A percentile compares a stretch with the other conserved stretches of the same genome.
Conservation (phyloP, 2,888 invertebrate genomes). For the Sialis fuliginosa region DNA sequence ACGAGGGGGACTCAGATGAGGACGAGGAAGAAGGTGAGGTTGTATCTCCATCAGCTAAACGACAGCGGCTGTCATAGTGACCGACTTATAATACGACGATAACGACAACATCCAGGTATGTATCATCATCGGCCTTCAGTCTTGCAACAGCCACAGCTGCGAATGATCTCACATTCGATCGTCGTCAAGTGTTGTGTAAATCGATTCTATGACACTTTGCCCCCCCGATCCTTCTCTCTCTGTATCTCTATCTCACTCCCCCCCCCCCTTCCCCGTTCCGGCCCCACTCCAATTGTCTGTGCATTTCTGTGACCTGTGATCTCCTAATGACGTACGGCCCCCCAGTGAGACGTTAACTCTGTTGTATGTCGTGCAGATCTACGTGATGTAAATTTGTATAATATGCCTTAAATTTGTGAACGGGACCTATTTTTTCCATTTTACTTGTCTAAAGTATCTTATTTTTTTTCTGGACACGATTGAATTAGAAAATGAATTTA, state of each 20-base stretch:
- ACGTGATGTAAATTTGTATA: too few species aligned
- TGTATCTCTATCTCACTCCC: background rate
- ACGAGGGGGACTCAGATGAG: conserved; percentile 94
- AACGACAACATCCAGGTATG: background rate
- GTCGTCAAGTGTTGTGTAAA: background rate
- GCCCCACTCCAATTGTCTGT: too few species aligned
- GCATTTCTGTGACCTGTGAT: too few species aligned
- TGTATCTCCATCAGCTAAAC: conserved; percentile 43
- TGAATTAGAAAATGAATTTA: too few species aligned
- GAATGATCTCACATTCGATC: background rate
- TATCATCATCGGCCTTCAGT: too few species aligned
- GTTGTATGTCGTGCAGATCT: too few species aligned
- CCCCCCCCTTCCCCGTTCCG: background rate
- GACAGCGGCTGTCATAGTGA: conserved; percentile 61
- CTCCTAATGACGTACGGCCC: too few species aligned
- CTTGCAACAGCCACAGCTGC: background rate
- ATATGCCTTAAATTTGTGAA: too few species aligned
- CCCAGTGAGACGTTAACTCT: too few species aligned
- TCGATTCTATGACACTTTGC: background rate
- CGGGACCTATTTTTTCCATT: too few species aligned
- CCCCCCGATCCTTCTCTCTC: background rate
- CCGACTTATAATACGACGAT: background rate
- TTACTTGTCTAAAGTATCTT: too few species aligned
- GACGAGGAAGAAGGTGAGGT: conserved; percentile 59
- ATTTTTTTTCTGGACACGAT: too few species aligned